Conservation (phyloP, 2,797 vertebrate species). For the Salarias fasciatus region DNA sequence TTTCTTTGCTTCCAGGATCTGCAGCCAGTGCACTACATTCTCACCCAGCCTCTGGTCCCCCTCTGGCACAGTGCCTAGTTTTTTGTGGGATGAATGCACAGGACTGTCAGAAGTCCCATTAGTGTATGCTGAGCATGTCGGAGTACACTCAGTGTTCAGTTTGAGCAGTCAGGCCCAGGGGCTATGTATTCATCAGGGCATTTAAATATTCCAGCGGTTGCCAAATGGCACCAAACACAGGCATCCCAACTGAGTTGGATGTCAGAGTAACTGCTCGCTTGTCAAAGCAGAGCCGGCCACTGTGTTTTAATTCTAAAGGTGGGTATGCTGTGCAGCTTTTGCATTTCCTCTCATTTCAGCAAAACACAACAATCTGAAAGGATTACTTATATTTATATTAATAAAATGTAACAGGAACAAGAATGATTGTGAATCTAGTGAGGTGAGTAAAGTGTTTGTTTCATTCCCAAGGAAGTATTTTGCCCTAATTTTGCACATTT, state of each 20-base stretch:
- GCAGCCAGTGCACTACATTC: constrained; percentile 46
- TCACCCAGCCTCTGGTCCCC: constrained; percentile 46
- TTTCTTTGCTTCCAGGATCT: constrained; percentile 41
- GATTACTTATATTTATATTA: constrained; percentile 11
- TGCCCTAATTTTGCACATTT: constrained; percentile 4
- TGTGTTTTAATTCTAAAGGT: constrained; percentile 55
- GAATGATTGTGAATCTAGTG: neutral
- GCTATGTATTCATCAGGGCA: constrained; percentile 79
- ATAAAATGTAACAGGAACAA: neutral
- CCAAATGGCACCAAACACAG: constrained; percentile 76
- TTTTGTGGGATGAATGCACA: constrained; percentile 71
- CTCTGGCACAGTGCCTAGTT: constrained; percentile 57
- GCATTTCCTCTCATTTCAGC: constrained; percentile 30
- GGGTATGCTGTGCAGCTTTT: constrained; percentile 36
- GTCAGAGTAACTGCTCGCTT: constrained; percentile 57
- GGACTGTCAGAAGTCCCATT: constrained; percentile 77
- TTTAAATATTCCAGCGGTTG: constrained; percentile 79
- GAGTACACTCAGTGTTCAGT: constrained; percentile 67
- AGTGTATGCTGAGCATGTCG: constrained; percentile 75
- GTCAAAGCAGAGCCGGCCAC: constrained; percentile 61
- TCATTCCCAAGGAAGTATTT: neutral
- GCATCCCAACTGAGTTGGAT: constrained; percentile 58
- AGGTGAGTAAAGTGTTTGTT: neutral
- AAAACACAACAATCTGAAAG: constrained; percentile 9
- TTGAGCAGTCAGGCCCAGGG: constrained; percentile 72